A percentile compares a stretch with the other conserved stretches of the same genome.
Evolutionary conservation across 2,797 vertebrate genomes (phyloP).

Genomic region (Acanthiza pusilla): DNA sequence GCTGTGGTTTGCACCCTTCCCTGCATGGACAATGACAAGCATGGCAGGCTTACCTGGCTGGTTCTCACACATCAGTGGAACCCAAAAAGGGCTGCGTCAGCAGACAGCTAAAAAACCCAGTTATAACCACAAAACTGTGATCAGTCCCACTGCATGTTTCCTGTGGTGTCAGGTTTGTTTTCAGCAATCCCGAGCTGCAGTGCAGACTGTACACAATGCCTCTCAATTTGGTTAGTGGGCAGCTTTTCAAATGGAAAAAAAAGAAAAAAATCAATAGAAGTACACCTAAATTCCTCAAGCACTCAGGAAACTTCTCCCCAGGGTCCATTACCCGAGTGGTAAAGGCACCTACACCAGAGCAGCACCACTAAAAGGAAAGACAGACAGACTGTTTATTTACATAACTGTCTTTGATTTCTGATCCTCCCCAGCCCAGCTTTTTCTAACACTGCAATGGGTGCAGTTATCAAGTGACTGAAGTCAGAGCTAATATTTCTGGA

Average conservation of each 20-base stretch:
- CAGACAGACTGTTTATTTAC: neutral
- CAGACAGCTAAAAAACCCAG: neutral
- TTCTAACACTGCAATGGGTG: neutral
- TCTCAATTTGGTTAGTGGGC: neutral
- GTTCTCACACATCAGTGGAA: neutral
- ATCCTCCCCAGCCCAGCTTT: neutral
- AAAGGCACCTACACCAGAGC: neutral
- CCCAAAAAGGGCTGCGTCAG: neutral
- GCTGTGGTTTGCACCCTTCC: neutral
- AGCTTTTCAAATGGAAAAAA: slow-evolving; percentile 4
- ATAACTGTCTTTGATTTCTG: neutral
- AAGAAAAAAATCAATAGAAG: slow-evolving; percentile 17
- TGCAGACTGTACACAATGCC: neutral
- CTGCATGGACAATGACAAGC: accelerated
- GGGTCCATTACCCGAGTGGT: neutral
- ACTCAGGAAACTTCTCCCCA: neutral
- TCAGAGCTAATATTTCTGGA: neutral
- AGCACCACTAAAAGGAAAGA: neutral
- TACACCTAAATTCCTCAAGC: slow-evolving; percentile 34
- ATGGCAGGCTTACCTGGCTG: neutral
- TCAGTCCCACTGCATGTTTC: neutral
- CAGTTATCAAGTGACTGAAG: neutral
- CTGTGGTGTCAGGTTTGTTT: neutral
- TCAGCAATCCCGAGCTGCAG: neutral
- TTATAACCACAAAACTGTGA: neutral